phyloP scores from a whole-genome alignment of 2,888 invertebrate genomes.

The Drosophila mulleri region DNA sequence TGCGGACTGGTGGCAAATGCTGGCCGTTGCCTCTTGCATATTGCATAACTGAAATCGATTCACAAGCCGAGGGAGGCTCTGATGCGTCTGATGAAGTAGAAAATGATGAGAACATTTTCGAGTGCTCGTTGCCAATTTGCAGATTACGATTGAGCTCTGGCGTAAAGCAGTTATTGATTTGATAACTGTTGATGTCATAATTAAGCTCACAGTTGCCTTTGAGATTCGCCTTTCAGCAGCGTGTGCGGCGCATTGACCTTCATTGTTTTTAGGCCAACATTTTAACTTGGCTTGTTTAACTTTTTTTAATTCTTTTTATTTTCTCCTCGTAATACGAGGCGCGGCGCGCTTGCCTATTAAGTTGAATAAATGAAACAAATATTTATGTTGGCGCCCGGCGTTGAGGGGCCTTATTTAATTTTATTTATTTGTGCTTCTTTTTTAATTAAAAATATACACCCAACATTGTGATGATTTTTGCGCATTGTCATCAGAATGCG shows the following conservation, averaged over 20 bases:
- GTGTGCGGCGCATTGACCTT: conserved; percentile 33
- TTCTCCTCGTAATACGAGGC: background rate
- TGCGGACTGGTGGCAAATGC: conserved; percentile 30
- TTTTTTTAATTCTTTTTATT: background rate
- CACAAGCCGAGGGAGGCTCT: conserved; percentile 13
- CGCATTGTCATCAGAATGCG: conserved; percentile 56
- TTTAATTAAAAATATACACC: conserved; percentile 63
- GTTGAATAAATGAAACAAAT: conserved; percentile 63
- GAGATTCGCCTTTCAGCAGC: background rate
- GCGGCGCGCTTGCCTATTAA: conserved; percentile 43
- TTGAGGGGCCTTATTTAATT: conserved; percentile 8
- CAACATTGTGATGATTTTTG: conserved; percentile 60
- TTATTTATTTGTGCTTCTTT: conserved; percentile 19
- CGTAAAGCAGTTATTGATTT: conserved; percentile 1
- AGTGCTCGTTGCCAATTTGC: conserved; percentile 21
- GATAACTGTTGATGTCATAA: conserved; percentile 36
- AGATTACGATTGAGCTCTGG: conserved; percentile 11
- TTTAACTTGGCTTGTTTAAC: conserved; percentile 28
- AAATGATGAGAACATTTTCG: conserved; percentile 30
- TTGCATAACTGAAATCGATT: conserved; percentile 26
- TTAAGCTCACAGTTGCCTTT: conserved; percentile 23
- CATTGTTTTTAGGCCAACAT: conserved; percentile 19
- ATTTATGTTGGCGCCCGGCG: conserved; percentile 57
- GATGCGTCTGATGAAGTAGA: conserved; percentile 45
- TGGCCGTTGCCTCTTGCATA: conserved; percentile 9